Conservation (phyloP, 2,113 vertebrate genomes). For the Procavia capensis region DNA sequence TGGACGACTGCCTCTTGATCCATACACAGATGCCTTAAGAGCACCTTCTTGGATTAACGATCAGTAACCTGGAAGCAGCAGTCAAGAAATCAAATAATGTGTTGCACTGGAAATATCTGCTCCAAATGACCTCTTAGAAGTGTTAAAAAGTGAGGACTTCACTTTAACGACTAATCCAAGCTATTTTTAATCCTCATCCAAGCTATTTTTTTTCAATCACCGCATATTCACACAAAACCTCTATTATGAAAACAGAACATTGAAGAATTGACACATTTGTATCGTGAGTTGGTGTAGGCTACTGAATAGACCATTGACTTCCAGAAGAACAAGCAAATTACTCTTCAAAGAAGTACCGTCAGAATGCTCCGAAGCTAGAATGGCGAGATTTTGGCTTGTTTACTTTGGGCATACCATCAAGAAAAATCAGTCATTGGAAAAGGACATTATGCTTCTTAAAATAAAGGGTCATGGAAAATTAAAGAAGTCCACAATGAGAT, state of each 20-base stretch:
- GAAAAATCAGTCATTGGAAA: not conserved
- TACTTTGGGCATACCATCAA: not conserved
- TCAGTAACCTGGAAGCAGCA: not conserved
- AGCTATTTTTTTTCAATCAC: not conserved
- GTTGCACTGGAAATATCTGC: not conserved
- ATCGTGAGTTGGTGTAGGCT: not conserved
- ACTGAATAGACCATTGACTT: not conserved
- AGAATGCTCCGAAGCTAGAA: not conserved
- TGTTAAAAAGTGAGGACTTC: not conserved
- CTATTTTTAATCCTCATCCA: not conserved
- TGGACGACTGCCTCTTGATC: too few relatives aligned
- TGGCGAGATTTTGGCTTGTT: not conserved
- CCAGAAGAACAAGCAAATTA: not conserved
- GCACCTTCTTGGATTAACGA: not conserved
- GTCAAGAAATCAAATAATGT: not conserved
- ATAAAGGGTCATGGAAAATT: not conserved
- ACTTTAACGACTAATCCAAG: not conserved
- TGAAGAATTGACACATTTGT: not conserved
- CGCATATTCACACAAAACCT: not conserved
- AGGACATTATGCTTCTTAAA: not conserved
- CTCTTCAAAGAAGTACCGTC: not conserved
- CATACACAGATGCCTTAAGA: too few relatives aligned
- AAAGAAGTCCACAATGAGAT: not conserved
- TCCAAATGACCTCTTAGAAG: not conserved
- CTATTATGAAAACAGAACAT: not conserved